phyloP scores from a whole-genome alignment of 2,797 vertebrate species.

The Kryptolebias ocellatus region DNA sequence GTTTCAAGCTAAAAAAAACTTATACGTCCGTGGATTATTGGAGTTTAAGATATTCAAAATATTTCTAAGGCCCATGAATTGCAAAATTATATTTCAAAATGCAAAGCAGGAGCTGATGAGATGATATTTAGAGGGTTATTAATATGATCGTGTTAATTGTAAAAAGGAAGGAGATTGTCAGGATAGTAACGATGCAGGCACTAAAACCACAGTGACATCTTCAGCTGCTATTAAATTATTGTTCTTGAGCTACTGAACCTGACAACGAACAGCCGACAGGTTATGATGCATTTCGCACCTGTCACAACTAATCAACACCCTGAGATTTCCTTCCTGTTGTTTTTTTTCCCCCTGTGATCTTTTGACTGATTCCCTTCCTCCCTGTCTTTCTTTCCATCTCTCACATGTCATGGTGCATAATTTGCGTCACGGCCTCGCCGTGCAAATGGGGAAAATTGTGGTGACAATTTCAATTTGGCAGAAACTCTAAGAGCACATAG shows the following conservation, averaged over 20 bases:
- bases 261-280: conserved; percentile 61
- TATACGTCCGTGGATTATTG: neutral
- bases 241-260: conserved; percentile 52
- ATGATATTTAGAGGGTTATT: conserved; percentile 4
- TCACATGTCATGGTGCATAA: conserved; percentile 62
- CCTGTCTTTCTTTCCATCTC: conserved; percentile 49
- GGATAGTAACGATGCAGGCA: conserved; percentile 39
- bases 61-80: neutral
- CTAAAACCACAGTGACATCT: conserved; percentile 33
- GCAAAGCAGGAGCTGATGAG: neutral
- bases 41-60: conserved; percentile 13
- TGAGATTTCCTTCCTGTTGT: conserved; percentile 55
- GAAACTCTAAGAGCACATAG: conserved; percentile 60
- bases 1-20: conserved; percentile 5
- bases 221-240: conserved; percentile 59
- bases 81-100: neutral
- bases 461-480: conserved; percentile 76
- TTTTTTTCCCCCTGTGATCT: conserved; percentile 39
- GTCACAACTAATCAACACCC: conserved; percentile 78
- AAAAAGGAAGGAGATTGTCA: conserved; percentile 35
- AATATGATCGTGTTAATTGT: conserved; percentile 17
- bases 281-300: conserved; percentile 73
- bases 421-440: conserved; percentile 61
- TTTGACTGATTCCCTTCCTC: conserved; percentile 66
- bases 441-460: conserved; percentile 67